These are phyloP conservation scores for Sphaerolaimus hirsutus DNA, from an alignment of 2,888 invertebrate genomes.

Conservation along the genomic window DNA sequence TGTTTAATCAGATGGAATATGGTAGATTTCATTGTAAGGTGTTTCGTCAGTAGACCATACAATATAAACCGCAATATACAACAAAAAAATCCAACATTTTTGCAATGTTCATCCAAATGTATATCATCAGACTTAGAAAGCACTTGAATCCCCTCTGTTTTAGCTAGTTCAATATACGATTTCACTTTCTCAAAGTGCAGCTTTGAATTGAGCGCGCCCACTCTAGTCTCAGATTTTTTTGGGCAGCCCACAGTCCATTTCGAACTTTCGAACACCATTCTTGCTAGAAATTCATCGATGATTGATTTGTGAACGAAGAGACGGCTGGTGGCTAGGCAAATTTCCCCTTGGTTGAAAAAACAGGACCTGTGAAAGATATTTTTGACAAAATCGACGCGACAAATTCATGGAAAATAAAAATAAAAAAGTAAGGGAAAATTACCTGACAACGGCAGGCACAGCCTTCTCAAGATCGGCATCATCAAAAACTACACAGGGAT, in stretches of 20 bases:
- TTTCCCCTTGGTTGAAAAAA: slow-evolving; percentile 36
- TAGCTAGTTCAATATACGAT: slow-evolving; percentile 22
- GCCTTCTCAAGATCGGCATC: slow-evolving; percentile 32
- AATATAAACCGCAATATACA: too few species aligned
- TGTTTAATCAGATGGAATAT: too few species aligned
- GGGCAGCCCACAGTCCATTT: slow-evolving; percentile 3
- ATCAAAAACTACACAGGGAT: slow-evolving; percentile 33
- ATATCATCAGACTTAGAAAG: slow-evolving; percentile 26
- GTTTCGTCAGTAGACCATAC: too few species aligned
- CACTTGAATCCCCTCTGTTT: slow-evolving; percentile 28
- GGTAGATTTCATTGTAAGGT: too few species aligned
- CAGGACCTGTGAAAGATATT: slow-evolving; percentile 25
- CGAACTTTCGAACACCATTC: slow-evolving; percentile 22
- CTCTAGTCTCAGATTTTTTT: slow-evolving; percentile 9
- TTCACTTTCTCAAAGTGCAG: slow-evolving; percentile 30
- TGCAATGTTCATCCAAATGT: neutral
- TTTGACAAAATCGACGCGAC: too few species aligned
- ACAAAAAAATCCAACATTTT: neutral
- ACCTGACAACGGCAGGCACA: slow-evolving; percentile 26
- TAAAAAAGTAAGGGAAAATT: neutral
- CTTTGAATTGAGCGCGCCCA: slow-evolving; percentile 32
- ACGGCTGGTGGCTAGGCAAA: slow-evolving; percentile 35
- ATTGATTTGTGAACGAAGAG: slow-evolving; percentile 33
- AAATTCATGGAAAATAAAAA: too few species aligned
- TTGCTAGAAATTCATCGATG: slow-evolving; percentile 28